Percentiles rank a stretch among this genome's conserved stretches.
These are phyloP conservation scores for Betta splendens DNA, from an alignment of 2,797 vertebrate genomes.

Conservation along the genomic window DNA sequence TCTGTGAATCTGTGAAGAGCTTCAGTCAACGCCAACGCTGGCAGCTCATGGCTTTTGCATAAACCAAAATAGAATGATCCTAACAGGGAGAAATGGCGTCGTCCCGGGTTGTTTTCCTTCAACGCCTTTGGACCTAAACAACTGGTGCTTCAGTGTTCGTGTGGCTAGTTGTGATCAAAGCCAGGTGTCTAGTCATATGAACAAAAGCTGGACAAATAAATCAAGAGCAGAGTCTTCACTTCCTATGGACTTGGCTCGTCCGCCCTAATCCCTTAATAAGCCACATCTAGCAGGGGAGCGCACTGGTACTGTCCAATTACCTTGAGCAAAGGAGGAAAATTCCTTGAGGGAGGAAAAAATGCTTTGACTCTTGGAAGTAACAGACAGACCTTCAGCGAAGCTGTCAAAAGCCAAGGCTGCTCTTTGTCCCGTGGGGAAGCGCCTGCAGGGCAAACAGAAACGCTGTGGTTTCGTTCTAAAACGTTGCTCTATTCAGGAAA, in stretches of 20 bases:
- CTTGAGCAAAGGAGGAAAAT: constrained; percentile 48
- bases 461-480: constrained; percentile 73
- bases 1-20: background rate
- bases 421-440: constrained; percentile 63
- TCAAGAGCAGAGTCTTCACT: constrained; percentile 56
- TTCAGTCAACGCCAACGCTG: constrained; percentile 45
- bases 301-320: constrained; percentile 55
- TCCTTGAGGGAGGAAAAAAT: constrained; percentile 43
- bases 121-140: constrained; percentile 36
- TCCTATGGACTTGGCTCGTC: constrained; percentile 43
- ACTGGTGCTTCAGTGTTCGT: constrained; percentile 21
- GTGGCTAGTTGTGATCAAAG: constrained; percentile 73
- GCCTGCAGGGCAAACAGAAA: constrained; percentile 66
- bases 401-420: constrained; percentile 62
- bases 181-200: constrained; percentile 34
- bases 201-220: constrained; percentile 55
- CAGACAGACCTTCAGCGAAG: constrained; percentile 50
- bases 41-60: constrained; percentile 49
- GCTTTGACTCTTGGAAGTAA: constrained; percentile 47
- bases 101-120: constrained; percentile 62
- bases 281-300: constrained; percentile 30
- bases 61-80: constrained; percentile 32
- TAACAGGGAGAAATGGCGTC: constrained; percentile 34
- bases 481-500: constrained; percentile 65
- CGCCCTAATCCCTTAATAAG: constrained; percentile 62